Base-by-base conservation (phyloP, 2,888 invertebrate genomes). In the Eubasilissa splendida region DNA sequence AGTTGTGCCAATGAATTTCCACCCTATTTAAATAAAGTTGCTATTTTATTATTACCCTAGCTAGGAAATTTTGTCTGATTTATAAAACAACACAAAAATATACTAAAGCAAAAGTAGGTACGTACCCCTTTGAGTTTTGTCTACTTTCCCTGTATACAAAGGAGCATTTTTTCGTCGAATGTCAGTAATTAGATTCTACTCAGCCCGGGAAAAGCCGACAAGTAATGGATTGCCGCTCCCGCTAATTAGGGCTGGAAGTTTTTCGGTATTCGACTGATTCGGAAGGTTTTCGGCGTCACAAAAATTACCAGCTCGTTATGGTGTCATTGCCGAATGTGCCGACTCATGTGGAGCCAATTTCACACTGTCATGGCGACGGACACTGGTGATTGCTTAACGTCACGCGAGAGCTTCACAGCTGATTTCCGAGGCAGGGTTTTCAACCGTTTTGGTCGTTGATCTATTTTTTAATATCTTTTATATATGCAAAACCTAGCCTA, bases 351-450 rank as follows among this genome's bases (percentile, higher is more conserved):
- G 71, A 31, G 54, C 76, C 80, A 80, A 80, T 80, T 80, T 80
- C 80, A 80, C 80, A 80, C 80, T 80, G 80, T 80, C 80, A 80
- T 31, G 76, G 65, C 71, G 71, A 71, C 60, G 76, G 73, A 60
- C 71, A 65, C 52, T 60, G 80, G 76, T 73, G 76, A 80, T 80
- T 77, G 80, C 80, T 80, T 80, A 80, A 71, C 76, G 80, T 80
- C 80, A 71, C 53, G 42, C 42, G 42, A 42, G 50, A 54, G 71
- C 42, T 68, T 52, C 14, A 68, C 68, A 14, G 42, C 68, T n/a
- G 66, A 52, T 42, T 14, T 68, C 52, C 42, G n/a, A 12, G 63
- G 12, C 68, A 68, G 68, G 68, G 52, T 14, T 42, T 42, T 4
- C n/a, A 8, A 68, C 33, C 42, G 4, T 42, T 42, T 42, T 42